Evolutionary conservation across 2,888 invertebrate species (phyloP).

Genomic region (Cataglyphis cursor): DNA sequence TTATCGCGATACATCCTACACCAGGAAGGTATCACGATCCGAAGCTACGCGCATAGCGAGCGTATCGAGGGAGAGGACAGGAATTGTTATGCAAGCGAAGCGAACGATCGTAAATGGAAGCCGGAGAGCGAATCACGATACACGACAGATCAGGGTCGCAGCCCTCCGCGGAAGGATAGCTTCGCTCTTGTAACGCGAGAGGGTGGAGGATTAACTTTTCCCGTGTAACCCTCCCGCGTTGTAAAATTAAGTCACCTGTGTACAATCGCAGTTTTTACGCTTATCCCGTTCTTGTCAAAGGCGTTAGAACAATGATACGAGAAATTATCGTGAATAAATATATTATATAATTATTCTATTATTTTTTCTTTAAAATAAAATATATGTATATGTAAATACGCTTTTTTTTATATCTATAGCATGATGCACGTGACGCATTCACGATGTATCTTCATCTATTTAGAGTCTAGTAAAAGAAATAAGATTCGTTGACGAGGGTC

Average conservation of each 20-base stretch:
- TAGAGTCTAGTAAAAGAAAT: not conserved
- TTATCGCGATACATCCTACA: conserved; percentile 79
- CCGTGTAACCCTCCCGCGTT: too few relatives aligned
- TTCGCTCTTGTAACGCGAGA: not conserved
- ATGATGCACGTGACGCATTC: not conserved
- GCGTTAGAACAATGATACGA: not conserved
- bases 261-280: not conserved
- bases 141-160: conserved; percentile 79
- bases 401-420: not conserved
- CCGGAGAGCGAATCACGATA: conserved; percentile 81
- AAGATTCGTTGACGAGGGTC: conserved; percentile 7
- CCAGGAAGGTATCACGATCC: conserved; percentile 73
- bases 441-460: not conserved
- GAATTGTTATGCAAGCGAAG: conserved; percentile 24
- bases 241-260: not conserved
- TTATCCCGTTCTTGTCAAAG: not conserved
- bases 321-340: not conserved
- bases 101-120: conserved; percentile 50
- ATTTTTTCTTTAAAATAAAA: not conserved
- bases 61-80: conserved; percentile 1
- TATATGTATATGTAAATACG: not conserved
- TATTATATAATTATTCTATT: not conserved
- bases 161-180: conserved; percentile 44
- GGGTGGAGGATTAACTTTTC: not conserved
- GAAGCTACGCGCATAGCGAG: conserved; percentile 34